phyloP scores from a whole-genome alignment of 2,797 vertebrate species.

The Heterohyrax brucei region DNA sequence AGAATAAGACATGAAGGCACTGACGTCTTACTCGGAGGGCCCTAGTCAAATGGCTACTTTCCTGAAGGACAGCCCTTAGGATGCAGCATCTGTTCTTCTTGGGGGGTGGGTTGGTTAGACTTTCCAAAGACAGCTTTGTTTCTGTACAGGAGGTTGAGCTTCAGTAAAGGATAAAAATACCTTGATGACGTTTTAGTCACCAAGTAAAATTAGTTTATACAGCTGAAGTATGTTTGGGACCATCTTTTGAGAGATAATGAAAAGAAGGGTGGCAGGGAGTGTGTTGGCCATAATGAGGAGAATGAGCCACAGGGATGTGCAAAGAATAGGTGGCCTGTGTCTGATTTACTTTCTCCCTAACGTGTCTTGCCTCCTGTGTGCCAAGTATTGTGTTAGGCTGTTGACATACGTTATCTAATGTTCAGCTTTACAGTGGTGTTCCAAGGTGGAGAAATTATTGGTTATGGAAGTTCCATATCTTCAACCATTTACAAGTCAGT shows the following conservation, averaged over 20 bases:
- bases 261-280: neutral
- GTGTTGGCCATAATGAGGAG: neutral
- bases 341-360: neutral
- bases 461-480: neutral
- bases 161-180: conserved; percentile 41
- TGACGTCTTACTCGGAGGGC: neutral
- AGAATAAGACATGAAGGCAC: neutral
- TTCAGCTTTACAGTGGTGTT: neutral
- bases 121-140: conserved; percentile 7
- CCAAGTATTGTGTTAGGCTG: neutral
- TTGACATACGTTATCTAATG: neutral
- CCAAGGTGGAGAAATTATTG: neutral
- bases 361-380: neutral
- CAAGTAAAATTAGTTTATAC: neutral
- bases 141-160: neutral
- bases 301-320: neutral
- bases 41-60: neutral
- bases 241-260: neutral
- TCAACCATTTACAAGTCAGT: neutral
- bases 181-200: conserved; percentile 22
- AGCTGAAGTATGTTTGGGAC: neutral
- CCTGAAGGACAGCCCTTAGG: neutral
- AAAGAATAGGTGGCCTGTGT: neutral
- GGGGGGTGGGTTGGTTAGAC: neutral
- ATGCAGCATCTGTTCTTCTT: neutral